Percentiles rank a stretch among this genome's conserved stretches.
Evolutionary conservation across 1,140 invertebrate genomes (phyloP).

Genomic region (Acromyrmex charruanus): DNA sequence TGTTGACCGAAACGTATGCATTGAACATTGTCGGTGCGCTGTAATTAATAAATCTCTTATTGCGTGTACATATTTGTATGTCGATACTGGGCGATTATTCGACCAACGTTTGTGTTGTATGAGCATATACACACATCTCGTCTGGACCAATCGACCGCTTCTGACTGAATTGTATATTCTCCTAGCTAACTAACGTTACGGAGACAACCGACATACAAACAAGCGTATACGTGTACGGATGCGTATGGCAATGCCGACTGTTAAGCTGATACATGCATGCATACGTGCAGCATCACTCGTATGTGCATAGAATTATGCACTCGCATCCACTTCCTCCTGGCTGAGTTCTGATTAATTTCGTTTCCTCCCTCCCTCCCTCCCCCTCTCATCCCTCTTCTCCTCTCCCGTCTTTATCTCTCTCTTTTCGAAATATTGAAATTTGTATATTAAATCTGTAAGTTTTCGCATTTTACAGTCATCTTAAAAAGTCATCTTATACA

Average conservation of each 20-base stretch:
- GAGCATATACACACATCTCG: conserved; percentile 71
- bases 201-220: conserved; percentile 57
- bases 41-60: conserved; percentile 78
- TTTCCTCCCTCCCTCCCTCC: conserved; percentile 55
- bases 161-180: conserved; percentile 68
- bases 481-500: not conserved
- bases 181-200: conserved; percentile 73
- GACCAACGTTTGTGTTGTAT: conserved; percentile 59
- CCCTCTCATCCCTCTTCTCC: too few species aligned
- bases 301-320: conserved; percentile 72
- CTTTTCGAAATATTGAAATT: too few species aligned
- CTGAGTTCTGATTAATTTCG: conserved; percentile 69
- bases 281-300: conserved; percentile 9
- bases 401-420: too few species aligned
- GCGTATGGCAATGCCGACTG: conserved; percentile 50
- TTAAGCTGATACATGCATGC: conserved; percentile 64
- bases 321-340: conserved; percentile 67
- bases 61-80: conserved; percentile 77
- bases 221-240: conserved; percentile 14
- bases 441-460: not conserved
- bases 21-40: conserved; percentile 45
- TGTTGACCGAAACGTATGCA: conserved; percentile 28
- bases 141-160: conserved; percentile 80
- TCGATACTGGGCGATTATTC: conserved; percentile 70
- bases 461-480: not conserved